phyloP scores from a whole-genome alignment of 2,113 vertebrate species.

The Protobothrops flavoviridis region DNA sequence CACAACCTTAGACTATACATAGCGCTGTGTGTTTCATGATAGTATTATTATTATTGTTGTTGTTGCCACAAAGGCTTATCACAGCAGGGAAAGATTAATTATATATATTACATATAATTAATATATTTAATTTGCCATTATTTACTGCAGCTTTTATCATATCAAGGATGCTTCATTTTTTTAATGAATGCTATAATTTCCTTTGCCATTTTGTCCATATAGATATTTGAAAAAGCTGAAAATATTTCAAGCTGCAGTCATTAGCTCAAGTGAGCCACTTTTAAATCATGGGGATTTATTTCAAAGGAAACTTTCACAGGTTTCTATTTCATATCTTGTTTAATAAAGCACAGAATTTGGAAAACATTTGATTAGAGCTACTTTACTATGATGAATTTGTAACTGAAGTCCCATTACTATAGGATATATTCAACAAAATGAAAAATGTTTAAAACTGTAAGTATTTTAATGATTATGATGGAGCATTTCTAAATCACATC shows the following conservation, averaged over 20 bases:
- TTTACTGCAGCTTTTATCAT: slow-evolving; percentile 10
- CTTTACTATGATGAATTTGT: neutral
- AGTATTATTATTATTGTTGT: neutral
- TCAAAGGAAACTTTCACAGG: neutral
- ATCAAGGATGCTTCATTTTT: neutral
- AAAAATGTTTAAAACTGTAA: neutral
- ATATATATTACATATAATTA: neutral
- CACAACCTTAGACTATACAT: neutral
- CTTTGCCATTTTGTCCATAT: neutral
- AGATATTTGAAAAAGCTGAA: neutral
- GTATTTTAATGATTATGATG: neutral
- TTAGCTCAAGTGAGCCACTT: neutral
- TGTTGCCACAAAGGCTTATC: neutral
- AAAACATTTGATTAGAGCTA: neutral
- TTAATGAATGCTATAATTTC: neutral
- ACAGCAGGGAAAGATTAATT: neutral
- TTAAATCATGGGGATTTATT: neutral
- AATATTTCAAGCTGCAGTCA: neutral
- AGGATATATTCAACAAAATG: neutral
- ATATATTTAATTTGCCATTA: neutral
- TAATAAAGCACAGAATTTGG: neutral
- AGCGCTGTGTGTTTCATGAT: neutral
- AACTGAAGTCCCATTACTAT: neutral
- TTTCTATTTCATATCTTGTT: neutral
- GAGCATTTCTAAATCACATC: neutral